Evolutionary conservation across 2,797 vertebrate species (phyloP), one percentile per base, ranked within the genome.

Genomic region (Scarus forsteni): DNA sequence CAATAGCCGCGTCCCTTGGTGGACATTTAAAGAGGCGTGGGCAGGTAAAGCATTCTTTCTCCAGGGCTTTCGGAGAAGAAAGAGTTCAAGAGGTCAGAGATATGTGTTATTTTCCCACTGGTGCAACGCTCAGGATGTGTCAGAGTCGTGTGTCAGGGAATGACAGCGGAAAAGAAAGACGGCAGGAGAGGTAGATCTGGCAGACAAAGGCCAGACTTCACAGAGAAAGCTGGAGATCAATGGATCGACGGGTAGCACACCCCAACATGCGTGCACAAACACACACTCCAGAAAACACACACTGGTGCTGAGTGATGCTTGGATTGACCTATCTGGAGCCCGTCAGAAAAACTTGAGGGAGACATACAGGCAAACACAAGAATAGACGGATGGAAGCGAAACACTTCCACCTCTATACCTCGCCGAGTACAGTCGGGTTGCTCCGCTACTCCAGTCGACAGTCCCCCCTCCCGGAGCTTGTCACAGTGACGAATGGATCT

Each of bases 71-170:
- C 56, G 56, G 77, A 89, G 78, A 85, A 84, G 79, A 88, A 84
- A 77, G 85, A 85, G 90, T 92, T 93, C 89, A 92, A 79, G 88
- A 92, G 92, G 92, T 94, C 93, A 94, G 85, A 86, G 80, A 88
- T 92, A 71, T 87, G 85, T 88, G 82, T 87, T 94, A 81, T 92
- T 92, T 89, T 92, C 89, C 89, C 87, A 88, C 88, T 67, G 84
- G 79, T 84, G 79, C 87, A 80, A 78, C 85, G 63, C 87, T 87
- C 85, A 77, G 78, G 87, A 91, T 88, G 85, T 92, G 92, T 92
- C 93, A 92, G 89, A 91, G 80, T 68, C 43, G 63, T 75, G 78
- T 92, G 89, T 92, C 88, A 92, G 82, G 79, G 86, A 92, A 89
- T 93, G 92, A 94, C 93, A 93, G 89, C 1, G 13, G 50, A 81